Evolutionary conservation across 2,797 vertebrate species (phyloP).

Genomic region (Schizopygopsis pylzovi): DNA sequence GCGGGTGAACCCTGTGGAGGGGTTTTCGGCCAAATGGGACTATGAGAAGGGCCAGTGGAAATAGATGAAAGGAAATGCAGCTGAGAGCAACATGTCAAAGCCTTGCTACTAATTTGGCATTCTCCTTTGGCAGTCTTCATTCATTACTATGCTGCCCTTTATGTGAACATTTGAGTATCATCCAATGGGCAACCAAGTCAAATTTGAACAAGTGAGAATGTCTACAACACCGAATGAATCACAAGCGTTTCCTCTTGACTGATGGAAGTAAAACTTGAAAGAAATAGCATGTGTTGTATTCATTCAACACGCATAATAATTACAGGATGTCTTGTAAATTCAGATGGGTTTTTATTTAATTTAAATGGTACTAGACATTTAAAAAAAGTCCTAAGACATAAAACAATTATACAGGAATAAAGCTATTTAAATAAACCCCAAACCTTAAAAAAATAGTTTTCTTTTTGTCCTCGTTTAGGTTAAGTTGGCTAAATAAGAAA

Average conservation of each 20-base stretch:
- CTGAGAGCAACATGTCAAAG: background rate
- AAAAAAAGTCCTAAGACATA: slow-evolving; percentile 71
- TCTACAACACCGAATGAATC: background rate
- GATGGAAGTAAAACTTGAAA: background rate
- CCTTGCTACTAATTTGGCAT: background rate
- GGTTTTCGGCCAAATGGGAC: slow-evolving; percentile 84
- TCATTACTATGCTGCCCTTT: background rate
- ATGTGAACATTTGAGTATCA: slow-evolving; percentile 2
- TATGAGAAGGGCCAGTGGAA: slow-evolving; percentile 90
- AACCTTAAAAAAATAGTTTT: slow-evolving; percentile 67
- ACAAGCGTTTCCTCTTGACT: background rate
- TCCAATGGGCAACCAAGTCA: background rate
- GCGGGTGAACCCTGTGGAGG: slow-evolving; percentile 81
- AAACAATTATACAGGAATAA: slow-evolving; percentile 65
- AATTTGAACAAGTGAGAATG: background rate
- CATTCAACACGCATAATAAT: background rate
- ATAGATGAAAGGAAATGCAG: slow-evolving; percentile 58
- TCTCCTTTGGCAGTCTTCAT: slow-evolving; percentile 11
- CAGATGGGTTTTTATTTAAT: slow-evolving; percentile 72
- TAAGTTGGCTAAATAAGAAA: slow-evolving; percentile 62
- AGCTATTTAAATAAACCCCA: slow-evolving; percentile 61
- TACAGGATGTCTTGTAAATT: slow-evolving; percentile 38
- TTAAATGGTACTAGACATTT: slow-evolving; percentile 68
- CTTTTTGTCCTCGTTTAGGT: slow-evolving; percentile 59
- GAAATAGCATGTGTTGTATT: background rate